phyloP scores from a whole-genome alignment of 2,888 invertebrate species.

The Galerucella nymphaeae region DNA sequence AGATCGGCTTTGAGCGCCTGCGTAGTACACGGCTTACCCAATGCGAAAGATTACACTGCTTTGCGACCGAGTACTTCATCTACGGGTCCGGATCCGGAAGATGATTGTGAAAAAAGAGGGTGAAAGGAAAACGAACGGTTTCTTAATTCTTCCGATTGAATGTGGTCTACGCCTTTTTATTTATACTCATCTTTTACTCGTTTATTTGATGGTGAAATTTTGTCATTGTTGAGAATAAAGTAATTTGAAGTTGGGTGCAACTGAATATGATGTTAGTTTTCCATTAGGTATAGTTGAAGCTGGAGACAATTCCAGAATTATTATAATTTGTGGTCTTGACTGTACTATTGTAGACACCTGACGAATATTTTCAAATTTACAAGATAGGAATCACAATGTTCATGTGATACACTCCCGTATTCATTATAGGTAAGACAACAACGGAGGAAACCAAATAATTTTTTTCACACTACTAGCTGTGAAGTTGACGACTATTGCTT shows the following conservation, averaged over 20 bases:
- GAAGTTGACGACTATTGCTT: too few relatives aligned
- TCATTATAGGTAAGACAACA: too few relatives aligned
- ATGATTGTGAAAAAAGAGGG: slow-evolving; percentile 46
- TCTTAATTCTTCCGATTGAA: background rate
- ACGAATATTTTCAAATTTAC: too few relatives aligned
- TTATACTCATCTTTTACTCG: slow-evolving; percentile 48
- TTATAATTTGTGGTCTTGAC: too few relatives aligned
- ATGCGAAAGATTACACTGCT: slow-evolving; percentile 75
- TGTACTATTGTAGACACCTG: too few relatives aligned
- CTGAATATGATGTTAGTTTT: background rate
- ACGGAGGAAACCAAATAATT: too few relatives aligned
- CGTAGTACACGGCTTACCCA: slow-evolving; percentile 78
- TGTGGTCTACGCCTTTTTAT: slow-evolving; percentile 59
- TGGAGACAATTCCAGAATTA: too few relatives aligned
- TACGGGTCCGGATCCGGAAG: slow-evolving; percentile 54
- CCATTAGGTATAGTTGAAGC: background rate
- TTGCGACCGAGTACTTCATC: slow-evolving; percentile 50
- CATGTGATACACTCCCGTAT: too few relatives aligned
- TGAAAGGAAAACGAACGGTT: slow-evolving; percentile 29
- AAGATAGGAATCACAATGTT: too few relatives aligned
- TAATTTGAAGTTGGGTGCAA: slow-evolving; percentile 38
- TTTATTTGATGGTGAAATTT: slow-evolving; percentile 37
- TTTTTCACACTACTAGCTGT: too few relatives aligned
- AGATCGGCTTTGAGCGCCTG: slow-evolving; percentile 85
- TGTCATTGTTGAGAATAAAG: slow-evolving; percentile 43